Evolutionary conservation across 2,113 vertebrate genomes (phyloP).

Genomic region (Pavo muticus): DNA sequence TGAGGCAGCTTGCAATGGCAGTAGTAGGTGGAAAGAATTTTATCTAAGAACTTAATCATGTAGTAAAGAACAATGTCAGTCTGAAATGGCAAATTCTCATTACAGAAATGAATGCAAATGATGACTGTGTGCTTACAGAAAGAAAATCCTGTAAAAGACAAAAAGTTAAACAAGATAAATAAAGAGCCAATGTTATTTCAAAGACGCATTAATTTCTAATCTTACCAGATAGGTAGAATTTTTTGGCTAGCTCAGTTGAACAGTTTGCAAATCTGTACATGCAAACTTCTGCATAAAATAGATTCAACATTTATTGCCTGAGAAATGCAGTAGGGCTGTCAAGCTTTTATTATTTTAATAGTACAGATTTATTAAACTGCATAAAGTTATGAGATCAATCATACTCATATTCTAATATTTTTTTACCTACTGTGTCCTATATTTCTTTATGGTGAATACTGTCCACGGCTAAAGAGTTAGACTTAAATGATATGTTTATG

Average conservation of each 20-base stretch:
- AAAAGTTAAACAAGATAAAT: neutral
- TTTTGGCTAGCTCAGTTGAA: neutral
- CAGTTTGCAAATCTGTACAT: neutral
- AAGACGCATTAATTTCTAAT: neutral
- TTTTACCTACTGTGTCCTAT: neutral
- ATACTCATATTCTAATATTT: neutral
- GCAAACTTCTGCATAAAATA: neutral
- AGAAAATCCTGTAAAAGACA: neutral
- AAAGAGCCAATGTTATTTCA: neutral
- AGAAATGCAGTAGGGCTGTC: neutral
- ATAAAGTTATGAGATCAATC: neutral
- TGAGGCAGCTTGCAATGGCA: neutral
- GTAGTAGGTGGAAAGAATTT: neutral
- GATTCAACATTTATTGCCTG: neutral
- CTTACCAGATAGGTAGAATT: neutral
- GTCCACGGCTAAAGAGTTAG: neutral
- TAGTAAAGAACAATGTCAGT: neutral
- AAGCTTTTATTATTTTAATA: neutral
- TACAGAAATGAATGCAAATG: neutral
- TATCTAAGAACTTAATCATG: neutral
- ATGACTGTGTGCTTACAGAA: neutral
- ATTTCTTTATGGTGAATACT: neutral
- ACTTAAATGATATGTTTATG: rapidly evolving
- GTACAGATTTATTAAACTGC: neutral
- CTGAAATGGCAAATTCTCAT: neutral